Evolutionary conservation across 2,888 invertebrate species (phyloP).

Genomic region (Dastarcus helophoroides): DNA sequence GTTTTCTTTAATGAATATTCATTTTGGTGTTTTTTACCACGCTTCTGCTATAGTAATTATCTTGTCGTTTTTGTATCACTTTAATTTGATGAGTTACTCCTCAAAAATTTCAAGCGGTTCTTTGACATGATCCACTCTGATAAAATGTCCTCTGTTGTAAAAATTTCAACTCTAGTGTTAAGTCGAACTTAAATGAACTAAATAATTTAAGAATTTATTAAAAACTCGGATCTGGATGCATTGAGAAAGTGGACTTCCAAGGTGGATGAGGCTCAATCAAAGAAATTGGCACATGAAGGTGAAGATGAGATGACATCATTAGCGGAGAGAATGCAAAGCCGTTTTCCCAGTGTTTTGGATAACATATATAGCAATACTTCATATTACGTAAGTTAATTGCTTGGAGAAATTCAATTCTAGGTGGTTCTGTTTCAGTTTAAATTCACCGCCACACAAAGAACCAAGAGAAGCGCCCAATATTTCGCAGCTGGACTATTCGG

Average conservation of each 20-base stretch:
- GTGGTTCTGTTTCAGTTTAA: constrained; percentile 49
- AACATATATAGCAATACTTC: constrained; percentile 48
- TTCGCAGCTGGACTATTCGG: constrained; percentile 70
- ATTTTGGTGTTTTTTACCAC: too few relatives aligned
- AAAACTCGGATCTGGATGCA: constrained; percentile 23
- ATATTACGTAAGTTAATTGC: constrained; percentile 31
- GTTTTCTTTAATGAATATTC: too few relatives aligned
- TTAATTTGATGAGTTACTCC: too few relatives aligned
- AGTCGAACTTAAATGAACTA: neutral
- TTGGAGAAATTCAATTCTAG: neutral
- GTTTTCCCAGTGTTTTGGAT: constrained; percentile 55
- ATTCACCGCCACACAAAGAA: constrained; percentile 65
- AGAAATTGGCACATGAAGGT: constrained; percentile 59
- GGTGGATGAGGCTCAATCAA: constrained; percentile 43
- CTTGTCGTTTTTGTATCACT: too few relatives aligned
- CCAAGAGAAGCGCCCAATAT: constrained; percentile 60
- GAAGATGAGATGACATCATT: constrained; percentile 61
- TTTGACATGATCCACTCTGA: too few relatives aligned
- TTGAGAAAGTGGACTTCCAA: constrained; percentile 45
- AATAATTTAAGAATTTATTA: constrained; percentile 19
- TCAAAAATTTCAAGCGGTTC: too few relatives aligned
- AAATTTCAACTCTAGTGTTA: constrained; percentile 5
- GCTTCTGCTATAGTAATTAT: too few relatives aligned
- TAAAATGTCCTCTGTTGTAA: constrained; percentile 5
- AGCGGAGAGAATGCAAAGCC: constrained; percentile 59